A percentile compares a stretch with the other conserved stretches of the same genome.
phyloP scores from a whole-genome alignment of 2,888 invertebrate species.

The Trachelus tabidus region DNA sequence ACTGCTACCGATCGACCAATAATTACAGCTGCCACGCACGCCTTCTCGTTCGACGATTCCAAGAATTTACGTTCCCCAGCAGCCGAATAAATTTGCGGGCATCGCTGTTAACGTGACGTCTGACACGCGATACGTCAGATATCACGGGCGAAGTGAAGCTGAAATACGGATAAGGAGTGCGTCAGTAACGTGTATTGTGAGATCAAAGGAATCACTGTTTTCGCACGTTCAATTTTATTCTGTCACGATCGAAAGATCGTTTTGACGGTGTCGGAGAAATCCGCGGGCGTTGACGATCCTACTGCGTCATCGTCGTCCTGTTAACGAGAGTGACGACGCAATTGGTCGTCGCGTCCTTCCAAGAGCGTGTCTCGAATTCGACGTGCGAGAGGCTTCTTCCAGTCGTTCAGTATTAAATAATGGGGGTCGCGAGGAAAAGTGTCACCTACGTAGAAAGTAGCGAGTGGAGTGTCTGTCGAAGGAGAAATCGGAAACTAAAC shows the following conservation, averaged over 20 bases:
- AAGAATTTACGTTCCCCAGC: not conserved
- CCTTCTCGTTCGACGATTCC: not conserved
- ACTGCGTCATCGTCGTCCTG: not conserved
- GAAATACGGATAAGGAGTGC: not conserved
- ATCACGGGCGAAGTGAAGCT: not conserved
- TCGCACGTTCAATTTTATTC: not conserved
- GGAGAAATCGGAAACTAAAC: constrained; percentile 1
- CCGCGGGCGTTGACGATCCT: not conserved
- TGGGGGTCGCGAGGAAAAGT: not conserved
- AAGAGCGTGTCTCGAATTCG: no score
- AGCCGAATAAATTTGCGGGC: not conserved
- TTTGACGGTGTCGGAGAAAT: not conserved
- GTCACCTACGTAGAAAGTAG: not conserved
- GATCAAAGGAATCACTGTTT: not conserved
- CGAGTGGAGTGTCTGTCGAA: constrained; percentile 5
- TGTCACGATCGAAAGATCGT: not conserved
- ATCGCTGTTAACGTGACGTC: not conserved
- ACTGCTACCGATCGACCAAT: not conserved
- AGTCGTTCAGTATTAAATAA: not conserved
- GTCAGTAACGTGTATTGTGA: not conserved
- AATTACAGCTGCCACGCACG: not conserved
- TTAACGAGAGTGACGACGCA: not conserved
- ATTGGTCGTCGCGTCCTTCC: no score
- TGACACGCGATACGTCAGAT: not conserved
- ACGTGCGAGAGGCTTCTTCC: not conserved